These are phyloP conservation scores for Heliconius himera DNA, from an alignment of 1,140 invertebrate species.

Conservation along the genomic window DNA sequence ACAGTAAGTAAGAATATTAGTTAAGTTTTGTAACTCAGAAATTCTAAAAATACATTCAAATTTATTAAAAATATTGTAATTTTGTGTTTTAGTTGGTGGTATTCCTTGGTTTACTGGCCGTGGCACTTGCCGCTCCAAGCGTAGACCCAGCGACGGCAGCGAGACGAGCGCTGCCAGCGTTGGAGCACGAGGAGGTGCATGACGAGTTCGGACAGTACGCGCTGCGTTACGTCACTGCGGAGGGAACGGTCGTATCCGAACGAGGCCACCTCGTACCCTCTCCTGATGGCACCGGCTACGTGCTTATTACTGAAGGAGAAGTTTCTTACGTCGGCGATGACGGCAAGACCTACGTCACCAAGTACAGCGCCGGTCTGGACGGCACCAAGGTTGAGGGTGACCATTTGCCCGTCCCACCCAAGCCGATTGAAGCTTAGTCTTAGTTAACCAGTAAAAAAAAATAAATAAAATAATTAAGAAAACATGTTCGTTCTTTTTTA, in stretches of 20 bases:
- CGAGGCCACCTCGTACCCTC: slow-evolving; percentile 60
- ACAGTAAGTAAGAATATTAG: neutral
- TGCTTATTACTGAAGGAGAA: neutral
- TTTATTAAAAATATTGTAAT: neutral
- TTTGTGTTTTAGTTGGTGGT: neutral
- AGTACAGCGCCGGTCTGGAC: neutral
- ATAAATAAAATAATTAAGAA: neutral
- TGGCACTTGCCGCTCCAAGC: neutral
- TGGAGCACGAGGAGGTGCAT: slow-evolving; percentile 49
- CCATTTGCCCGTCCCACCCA: neutral
- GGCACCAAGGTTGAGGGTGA: neutral
- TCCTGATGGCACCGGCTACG: slow-evolving; percentile 41
- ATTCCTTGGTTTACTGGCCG: neutral
- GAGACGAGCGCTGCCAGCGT: slow-evolving; percentile 43
- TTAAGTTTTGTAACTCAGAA: neutral
- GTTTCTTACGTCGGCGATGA: neutral
- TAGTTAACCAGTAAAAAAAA: neutral
- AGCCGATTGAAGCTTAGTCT: neutral
- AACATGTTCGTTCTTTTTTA: neutral
- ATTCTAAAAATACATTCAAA: neutral
- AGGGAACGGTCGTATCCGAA: slow-evolving; percentile 52
- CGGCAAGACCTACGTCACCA: slow-evolving; percentile 8
- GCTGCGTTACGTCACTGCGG: slow-evolving; percentile 66
- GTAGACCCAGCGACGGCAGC: neutral
- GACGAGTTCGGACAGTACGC: slow-evolving; percentile 46